These are phyloP conservation scores for Neodon shergylaensis DNA, from an alignment of 2,113 vertebrate genomes.

Conservation along the genomic window DNA sequence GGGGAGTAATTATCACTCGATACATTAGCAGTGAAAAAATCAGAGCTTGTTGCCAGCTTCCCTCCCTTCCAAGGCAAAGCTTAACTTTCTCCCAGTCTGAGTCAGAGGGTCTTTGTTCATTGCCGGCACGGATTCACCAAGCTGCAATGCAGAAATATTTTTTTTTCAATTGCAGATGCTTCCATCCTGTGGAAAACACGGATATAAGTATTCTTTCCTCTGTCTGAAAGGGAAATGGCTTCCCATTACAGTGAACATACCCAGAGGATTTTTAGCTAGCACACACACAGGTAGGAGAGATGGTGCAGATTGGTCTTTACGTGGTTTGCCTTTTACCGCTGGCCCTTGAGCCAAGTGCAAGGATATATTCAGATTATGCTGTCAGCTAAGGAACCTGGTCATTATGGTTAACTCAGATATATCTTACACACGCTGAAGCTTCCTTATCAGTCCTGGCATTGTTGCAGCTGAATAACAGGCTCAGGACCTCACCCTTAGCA, in stretches of 20 bases:
- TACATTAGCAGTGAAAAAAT: conserved; percentile 66
- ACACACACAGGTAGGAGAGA: background rate
- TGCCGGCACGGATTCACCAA: conserved; percentile 44
- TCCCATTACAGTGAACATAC: background rate
- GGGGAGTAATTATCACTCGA: conserved; percentile 72
- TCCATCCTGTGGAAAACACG: background rate
- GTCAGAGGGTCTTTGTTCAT: conserved; percentile 53
- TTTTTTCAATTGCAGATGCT: background rate
- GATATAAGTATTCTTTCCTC: background rate
- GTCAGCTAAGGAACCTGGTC: no score
- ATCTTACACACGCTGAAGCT: background rate
- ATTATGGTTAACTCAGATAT: background rate
- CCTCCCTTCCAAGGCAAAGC: conserved; percentile 57
- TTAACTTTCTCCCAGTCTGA: conserved; percentile 36
- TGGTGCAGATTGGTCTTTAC: background rate
- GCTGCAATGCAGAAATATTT: background rate
- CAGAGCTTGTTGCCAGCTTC: conserved; percentile 58
- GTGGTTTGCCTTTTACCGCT: background rate
- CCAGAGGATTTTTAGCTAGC: background rate
- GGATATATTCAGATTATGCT: background rate
- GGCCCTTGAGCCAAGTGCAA: background rate
- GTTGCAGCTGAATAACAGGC: background rate
- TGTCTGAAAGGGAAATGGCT: background rate
- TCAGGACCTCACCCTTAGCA: background rate
- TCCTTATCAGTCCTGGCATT: background rate